Percentiles rank a stretch among this genome's conserved stretches.
Conservation (phyloP, 2,888 invertebrate genomes). For the Capitulum mitella region DNA sequence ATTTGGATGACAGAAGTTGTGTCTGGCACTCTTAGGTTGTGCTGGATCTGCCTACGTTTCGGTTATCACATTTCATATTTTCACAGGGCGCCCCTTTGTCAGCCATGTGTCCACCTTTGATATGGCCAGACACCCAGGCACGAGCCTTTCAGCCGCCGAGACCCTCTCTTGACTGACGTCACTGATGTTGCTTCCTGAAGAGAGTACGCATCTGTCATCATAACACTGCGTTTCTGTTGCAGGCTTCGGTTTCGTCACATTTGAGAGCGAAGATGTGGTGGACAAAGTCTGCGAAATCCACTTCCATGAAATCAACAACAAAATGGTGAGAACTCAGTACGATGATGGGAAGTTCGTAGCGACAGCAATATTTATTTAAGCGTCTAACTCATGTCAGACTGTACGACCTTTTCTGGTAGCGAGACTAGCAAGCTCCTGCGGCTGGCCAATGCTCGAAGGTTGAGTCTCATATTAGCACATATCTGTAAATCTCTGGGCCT, state of each 20-base stretch:
- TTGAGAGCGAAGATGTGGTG: conserved; percentile 99
- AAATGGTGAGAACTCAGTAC: conserved; percentile 83
- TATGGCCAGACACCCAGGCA: neutral
- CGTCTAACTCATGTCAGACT: too few species aligned
- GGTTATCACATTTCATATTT: neutral
- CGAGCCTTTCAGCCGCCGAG: neutral
- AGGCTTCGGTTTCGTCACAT: conserved; percentile 99
- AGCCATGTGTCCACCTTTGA: neutral
- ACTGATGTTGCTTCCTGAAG: neutral
- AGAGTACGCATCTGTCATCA: neutral
- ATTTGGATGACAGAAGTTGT: too few species aligned
- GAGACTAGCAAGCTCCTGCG: too few species aligned
- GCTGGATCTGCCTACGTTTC: too few species aligned
- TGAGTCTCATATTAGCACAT: too few species aligned
- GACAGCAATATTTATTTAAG: too few species aligned
- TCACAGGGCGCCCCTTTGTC: neutral
- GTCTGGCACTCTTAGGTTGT: too few species aligned
- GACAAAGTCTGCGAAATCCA: conserved; percentile 99
- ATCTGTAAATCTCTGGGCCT: neutral
- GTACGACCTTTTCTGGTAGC: too few species aligned
- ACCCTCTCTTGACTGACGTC: too few species aligned
- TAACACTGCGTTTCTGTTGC: conserved; percentile 39
- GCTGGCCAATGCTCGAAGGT: too few species aligned
- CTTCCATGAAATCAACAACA: conserved; percentile 99
- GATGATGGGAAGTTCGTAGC: too few species aligned